These are phyloP conservation scores for Hydriomena furcata DNA, from an alignment of 2,888 invertebrate species.

Conservation along the genomic window DNA sequence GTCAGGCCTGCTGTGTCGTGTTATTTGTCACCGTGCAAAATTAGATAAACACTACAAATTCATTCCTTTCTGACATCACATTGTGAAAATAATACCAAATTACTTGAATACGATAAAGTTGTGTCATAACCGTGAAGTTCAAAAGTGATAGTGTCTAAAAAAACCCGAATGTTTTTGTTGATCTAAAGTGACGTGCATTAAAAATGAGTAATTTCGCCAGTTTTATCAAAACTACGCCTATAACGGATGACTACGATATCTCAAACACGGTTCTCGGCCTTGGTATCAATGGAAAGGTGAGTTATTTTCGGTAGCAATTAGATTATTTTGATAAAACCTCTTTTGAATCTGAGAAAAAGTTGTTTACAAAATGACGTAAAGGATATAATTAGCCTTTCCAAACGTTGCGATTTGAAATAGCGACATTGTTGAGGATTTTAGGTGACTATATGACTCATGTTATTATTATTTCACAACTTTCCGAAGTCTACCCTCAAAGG, in stretches of 20 bases:
- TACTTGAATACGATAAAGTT: too few relatives aligned
- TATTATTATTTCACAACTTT: too few relatives aligned
- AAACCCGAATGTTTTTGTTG: constrained; percentile 41
- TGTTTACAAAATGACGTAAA: constrained; percentile 63
- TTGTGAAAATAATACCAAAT: constrained; percentile 3
- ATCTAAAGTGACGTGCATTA: constrained; percentile 36
- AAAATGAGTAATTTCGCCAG: constrained; percentile 70
- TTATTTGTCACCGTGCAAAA: constrained; percentile 45
- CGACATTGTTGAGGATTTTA: constrained; percentile 1
- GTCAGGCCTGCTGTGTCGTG: too few relatives aligned
- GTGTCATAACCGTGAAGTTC: constrained; percentile 19
- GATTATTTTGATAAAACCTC: background rate
- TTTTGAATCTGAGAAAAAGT: constrained; percentile 4
- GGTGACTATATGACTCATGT: background rate
- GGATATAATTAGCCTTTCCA: constrained; percentile 46
- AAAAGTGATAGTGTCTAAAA: constrained; percentile 41
- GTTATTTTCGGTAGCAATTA: constrained; percentile 32
- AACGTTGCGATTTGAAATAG: constrained; percentile 10
- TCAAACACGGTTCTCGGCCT: constrained; percentile 96
- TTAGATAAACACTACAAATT: constrained; percentile 42
- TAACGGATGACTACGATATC: constrained; percentile 96
- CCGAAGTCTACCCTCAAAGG: too few relatives aligned
- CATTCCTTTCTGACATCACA: constrained; percentile 6
- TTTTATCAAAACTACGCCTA: constrained; percentile 89
- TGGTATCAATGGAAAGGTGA: constrained; percentile 97